phyloP scores from a whole-genome alignment of 2,797 vertebrate genomes.

The Tapera naevia region DNA sequence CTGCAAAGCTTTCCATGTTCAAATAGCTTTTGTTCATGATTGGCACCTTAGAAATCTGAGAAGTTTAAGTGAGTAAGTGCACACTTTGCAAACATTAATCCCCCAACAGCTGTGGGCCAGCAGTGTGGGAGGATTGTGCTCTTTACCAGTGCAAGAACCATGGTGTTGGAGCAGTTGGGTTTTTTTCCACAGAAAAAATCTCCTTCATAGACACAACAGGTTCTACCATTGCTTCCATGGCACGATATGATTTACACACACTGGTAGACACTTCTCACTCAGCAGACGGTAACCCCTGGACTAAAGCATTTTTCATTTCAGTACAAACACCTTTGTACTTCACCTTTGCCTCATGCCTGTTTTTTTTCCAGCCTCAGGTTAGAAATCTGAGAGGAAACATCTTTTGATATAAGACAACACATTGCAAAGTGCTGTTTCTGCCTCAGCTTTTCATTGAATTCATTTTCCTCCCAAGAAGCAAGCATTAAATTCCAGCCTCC shows the following conservation, averaged over 20 bases:
- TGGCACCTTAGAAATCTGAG: constrained; percentile 25
- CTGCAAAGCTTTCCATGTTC: constrained; percentile 2
- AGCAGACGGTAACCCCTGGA: not conserved
- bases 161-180: not conserved
- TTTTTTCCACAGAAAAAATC: not conserved
- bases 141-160: not conserved
- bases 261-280: not conserved
- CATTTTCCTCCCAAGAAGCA: not conserved
- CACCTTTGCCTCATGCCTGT: not conserved
- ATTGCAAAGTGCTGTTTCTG: not conserved
- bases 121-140: not conserved
- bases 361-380: not conserved
- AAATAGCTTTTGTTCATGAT: constrained; percentile 10
- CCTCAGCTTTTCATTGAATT: not conserved
- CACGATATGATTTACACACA: not conserved
- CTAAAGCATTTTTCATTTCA: not conserved
- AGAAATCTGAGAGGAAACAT: not conserved
- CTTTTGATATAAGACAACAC: not conserved
- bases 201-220: not conserved
- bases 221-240: not conserved
- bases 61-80: not conserved
- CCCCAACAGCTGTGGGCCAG: constrained; percentile 1
- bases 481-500: not conserved
- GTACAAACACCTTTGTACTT: not conserved
- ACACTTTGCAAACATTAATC: constrained; percentile 21